Conservation (phyloP, 2,888 invertebrate genomes). For the Archips xylosteana region DNA sequence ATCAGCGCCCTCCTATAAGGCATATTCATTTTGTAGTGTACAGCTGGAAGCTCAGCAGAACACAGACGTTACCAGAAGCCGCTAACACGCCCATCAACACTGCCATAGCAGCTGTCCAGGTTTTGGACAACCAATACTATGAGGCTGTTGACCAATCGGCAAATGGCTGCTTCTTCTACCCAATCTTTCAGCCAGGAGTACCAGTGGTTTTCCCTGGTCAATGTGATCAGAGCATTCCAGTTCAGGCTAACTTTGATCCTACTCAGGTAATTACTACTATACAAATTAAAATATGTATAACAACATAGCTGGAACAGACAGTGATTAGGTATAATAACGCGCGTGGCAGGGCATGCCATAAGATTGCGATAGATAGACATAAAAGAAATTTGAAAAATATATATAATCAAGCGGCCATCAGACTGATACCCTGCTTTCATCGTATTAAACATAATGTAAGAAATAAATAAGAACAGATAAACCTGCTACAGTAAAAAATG, state of each 20-base stretch:
- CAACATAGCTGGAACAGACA: no score
- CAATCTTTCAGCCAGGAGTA: neutral
- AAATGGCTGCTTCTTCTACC: constrained; percentile 43
- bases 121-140: constrained; percentile 60
- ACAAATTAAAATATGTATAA: neutral
- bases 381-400: no score
- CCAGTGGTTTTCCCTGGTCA: constrained; percentile 25
- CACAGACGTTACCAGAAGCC: constrained; percentile 49
- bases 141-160: constrained; percentile 57
- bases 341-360: no score
- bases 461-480: no score
- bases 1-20: neutral
- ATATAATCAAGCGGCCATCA: no score
- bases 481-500: no score
- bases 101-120: constrained; percentile 54
- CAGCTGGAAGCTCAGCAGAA: constrained; percentile 72
- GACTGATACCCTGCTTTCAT: no score
- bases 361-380: no score
- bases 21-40: constrained; percentile 48
- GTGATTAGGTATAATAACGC: no score
- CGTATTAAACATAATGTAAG: no score
- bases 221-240: constrained; percentile 20
- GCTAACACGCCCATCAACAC: constrained; percentile 54
- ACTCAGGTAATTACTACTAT: constrained; percentile 6
- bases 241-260: constrained; percentile 28